phyloP scores from a whole-genome alignment of 2,113 vertebrate species.

The Nanorana parkeri region DNA sequence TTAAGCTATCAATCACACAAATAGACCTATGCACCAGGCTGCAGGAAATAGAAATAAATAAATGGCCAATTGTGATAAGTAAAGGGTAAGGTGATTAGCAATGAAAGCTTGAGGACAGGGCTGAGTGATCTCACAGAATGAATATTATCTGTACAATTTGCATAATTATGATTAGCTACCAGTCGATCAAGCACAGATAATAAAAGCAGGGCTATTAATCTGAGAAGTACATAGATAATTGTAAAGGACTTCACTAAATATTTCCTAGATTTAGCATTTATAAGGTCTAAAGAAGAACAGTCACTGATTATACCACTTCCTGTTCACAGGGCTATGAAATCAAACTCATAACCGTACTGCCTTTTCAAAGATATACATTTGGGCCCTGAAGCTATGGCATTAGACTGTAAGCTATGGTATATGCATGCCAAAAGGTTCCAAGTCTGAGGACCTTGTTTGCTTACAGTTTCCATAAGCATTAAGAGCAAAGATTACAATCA shows the following conservation, averaged over 20 bases:
- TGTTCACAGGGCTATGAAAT: no score
- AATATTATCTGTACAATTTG: slow-evolving; percentile 48
- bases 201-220: slow-evolving; percentile 30
- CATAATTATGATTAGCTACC: slow-evolving; percentile 46
- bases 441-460: no score
- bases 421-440: no score
- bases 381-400: no score
- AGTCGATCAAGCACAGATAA: slow-evolving; percentile 33
- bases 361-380: no score
- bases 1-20: slow-evolving; percentile 55
- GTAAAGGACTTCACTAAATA: neutral
- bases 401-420: no score
- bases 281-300: neutral
- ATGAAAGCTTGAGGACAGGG: slow-evolving; percentile 21
- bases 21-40: slow-evolving; percentile 19
- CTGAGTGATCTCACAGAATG: neutral
- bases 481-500: no score
- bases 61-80: slow-evolving; percentile 49
- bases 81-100: slow-evolving; percentile 50
- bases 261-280: neutral
- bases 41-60: slow-evolving; percentile 27
- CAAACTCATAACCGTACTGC: no score
- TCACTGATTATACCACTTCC: neutral
- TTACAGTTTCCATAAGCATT: no score
- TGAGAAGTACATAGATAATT: slow-evolving; percentile 31